These are phyloP conservation scores for Popillia japonica DNA, from an alignment of 1,140 invertebrate species.

Conservation along the genomic window DNA sequence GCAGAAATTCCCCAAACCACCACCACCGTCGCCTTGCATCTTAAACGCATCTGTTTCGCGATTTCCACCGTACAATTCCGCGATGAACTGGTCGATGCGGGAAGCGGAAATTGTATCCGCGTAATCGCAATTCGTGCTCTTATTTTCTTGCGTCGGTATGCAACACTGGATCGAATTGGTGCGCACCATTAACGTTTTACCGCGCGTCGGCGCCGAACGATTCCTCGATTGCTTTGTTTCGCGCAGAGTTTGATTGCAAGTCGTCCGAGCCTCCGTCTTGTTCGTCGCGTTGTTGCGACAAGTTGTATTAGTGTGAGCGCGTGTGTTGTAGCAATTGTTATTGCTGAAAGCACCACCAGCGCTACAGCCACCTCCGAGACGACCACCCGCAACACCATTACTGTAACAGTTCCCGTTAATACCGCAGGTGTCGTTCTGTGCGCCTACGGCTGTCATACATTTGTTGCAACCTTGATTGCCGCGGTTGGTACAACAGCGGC, in stretches of 20 bases:
- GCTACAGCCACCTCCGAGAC: neutral
- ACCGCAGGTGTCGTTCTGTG: neutral
- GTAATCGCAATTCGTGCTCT: neutral
- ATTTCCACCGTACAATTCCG: neutral
- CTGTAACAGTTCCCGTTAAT: neutral
- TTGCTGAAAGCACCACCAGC: neutral
- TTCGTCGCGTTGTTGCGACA: neutral
- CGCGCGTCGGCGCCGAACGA: neutral
- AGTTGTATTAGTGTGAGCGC: neutral
- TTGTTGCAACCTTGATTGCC: neutral
- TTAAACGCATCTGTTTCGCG: neutral
- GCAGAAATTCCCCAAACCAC: too few species aligned
- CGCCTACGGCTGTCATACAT: neutral
- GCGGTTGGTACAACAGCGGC: neutral
- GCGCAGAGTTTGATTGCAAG: neutral
- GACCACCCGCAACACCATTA: neutral
- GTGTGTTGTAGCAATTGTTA: neutral
- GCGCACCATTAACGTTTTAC: constrained; percentile 28
- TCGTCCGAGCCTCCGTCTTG: neutral
- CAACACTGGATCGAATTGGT: constrained; percentile 19
- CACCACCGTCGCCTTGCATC: too few species aligned
- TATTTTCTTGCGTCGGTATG: neutral
- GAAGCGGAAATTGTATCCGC: neutral
- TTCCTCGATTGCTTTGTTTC: neutral
- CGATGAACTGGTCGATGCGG: neutral